Percentiles rank a stretch among this genome's conserved stretches.
phyloP scores from a whole-genome alignment of 2,113 vertebrate genomes.

The Nothobranchius furzeri region DNA sequence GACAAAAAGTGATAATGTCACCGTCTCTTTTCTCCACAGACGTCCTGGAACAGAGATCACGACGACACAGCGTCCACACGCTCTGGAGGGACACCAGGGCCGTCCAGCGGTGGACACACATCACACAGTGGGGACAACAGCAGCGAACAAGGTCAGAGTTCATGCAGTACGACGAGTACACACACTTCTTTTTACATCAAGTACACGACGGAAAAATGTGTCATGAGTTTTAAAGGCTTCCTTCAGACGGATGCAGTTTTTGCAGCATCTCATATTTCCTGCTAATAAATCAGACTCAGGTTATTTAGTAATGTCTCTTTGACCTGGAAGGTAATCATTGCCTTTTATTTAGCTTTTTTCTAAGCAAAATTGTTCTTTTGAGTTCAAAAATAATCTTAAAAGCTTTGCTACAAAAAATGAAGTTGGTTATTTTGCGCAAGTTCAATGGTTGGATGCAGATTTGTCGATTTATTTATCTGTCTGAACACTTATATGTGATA shows the following conservation, averaged over 20 bases:
- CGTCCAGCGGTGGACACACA: conserved; percentile 97
- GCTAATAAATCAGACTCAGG: background rate
- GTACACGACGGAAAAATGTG: background rate
- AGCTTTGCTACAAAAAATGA: background rate
- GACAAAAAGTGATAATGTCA: background rate
- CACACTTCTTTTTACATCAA: background rate
- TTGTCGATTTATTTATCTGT: background rate
- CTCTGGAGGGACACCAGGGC: conserved; percentile 95
- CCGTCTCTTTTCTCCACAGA: conserved; percentile 74
- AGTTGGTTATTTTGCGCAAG: background rate
- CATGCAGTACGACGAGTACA: background rate
- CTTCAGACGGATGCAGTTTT: background rate
- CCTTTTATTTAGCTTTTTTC: background rate
- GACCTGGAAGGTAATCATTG: no score
- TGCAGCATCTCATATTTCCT: background rate
- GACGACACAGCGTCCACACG: conserved; percentile 97
- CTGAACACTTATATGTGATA: background rate
- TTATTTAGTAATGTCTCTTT: background rate
- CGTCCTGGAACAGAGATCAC: conserved; percentile 99
- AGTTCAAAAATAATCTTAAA: no score
- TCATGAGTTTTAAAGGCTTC: background rate
- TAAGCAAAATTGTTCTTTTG: background rate
- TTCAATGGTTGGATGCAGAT: background rate
- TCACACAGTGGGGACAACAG: conserved; percentile 99
- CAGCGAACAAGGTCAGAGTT: conserved; percentile 95